Percentiles rank a stretch among this genome's conserved stretches.
phyloP scores from a whole-genome alignment of 2,888 invertebrate genomes.

The Pyralis farinalis region DNA sequence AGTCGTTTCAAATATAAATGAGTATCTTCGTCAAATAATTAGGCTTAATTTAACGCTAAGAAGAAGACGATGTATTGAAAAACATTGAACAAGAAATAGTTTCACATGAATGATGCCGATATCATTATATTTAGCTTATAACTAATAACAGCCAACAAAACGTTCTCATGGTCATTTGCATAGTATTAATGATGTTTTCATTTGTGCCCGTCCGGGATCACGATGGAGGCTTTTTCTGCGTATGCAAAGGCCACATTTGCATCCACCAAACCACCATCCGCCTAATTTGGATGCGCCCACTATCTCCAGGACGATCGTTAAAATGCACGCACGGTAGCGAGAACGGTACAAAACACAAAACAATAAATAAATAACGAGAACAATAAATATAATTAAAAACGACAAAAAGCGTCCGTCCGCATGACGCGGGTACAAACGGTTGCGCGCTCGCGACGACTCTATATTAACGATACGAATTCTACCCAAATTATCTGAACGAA shows the following conservation, averaged over 20 bases:
- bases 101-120: too few species aligned
- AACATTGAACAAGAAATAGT: too few species aligned
- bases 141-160: constrained; percentile 16
- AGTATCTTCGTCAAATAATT: too few species aligned
- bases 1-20: too few species aligned
- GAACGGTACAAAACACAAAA: constrained; percentile 63
- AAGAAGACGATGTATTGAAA: too few species aligned
- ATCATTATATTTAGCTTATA: too few species aligned
- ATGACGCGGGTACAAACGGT: constrained; percentile 67
- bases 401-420: constrained; percentile 74
- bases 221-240: constrained; percentile 44
- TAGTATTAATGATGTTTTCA: constrained; percentile 67
- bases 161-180: constrained; percentile 55
- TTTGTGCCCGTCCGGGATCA: constrained; percentile 45
- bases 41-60: too few species aligned
- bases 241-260: constrained; percentile 71
- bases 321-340: constrained; percentile 73
- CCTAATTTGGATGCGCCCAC: constrained; percentile 72
- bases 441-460: constrained; percentile 66
- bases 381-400: constrained; percentile 79
- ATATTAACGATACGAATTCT: constrained; percentile 53
- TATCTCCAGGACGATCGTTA: constrained; percentile 67
- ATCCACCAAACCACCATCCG: constrained; percentile 52
- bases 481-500: constrained; percentile 29
- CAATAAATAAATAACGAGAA: constrained; percentile 77